phyloP scores from a whole-genome alignment of 64 coral and sea anemone species.

The Montipora efflorescens region DNA sequence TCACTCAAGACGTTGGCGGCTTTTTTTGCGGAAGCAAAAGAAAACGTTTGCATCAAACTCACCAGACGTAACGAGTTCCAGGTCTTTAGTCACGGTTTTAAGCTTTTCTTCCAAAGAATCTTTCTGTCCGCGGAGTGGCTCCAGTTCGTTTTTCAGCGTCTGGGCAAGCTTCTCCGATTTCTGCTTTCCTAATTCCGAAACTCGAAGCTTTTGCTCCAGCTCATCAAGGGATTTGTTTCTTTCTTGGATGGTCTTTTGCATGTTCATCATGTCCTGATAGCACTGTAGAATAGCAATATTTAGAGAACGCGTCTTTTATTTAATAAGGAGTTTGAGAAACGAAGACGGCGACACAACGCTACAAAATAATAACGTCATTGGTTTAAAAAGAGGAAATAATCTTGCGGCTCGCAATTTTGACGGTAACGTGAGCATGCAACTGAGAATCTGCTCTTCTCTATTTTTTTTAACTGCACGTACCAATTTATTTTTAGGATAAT shows the following conservation, averaged over 20 bases:
- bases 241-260: constrained; percentile 62
- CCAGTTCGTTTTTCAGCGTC: background rate
- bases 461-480: too few relatives aligned
- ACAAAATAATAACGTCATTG: too few relatives aligned
- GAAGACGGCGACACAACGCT: too few relatives aligned
- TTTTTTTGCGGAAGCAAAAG: too few relatives aligned
- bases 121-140: background rate
- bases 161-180: background rate
- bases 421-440: too few relatives aligned
- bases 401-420: too few relatives aligned
- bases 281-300: background rate
- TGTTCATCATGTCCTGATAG: constrained; percentile 46
- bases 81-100: background rate
- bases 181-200: background rate
- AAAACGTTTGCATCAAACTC: background rate
- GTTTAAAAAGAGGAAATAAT: too few relatives aligned
- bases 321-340: too few relatives aligned
- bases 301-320: background rate
- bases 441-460: too few relatives aligned
- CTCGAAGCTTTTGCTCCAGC: constrained; percentile 30
- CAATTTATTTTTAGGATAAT: too few relatives aligned
- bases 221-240: constrained; percentile 53
- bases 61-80: constrained; percentile 1
- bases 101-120: background rate
- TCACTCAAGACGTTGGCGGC: too few relatives aligned